Evolutionary conservation across 2,113 vertebrate genomes (phyloP).

Genomic region (Fukomys damarensis): DNA sequence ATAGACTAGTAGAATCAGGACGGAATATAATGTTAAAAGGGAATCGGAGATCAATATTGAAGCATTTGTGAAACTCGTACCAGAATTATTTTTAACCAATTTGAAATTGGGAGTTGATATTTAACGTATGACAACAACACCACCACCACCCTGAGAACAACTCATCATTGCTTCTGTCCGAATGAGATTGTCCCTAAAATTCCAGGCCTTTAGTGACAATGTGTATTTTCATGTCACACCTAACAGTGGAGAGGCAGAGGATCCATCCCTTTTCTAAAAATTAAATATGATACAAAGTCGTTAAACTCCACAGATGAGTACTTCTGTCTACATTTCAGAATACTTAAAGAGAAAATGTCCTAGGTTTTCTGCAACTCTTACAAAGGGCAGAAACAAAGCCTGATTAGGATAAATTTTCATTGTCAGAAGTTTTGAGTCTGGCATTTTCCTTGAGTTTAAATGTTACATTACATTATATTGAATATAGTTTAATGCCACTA

Average conservation of each 20-base stretch:
- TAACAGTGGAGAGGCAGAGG: neutral
- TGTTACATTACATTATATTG: constrained; percentile 59
- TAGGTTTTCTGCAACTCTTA: neutral
- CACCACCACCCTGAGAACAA: neutral
- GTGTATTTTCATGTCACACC: neutral
- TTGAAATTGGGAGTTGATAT: neutral
- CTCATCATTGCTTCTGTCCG: neutral
- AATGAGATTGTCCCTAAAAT: neutral
- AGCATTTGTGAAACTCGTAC: neutral
- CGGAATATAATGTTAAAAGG: neutral
- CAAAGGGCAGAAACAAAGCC: constrained; percentile 37
- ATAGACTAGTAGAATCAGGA: neutral
- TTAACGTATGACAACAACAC: neutral
- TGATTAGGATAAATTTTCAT: constrained; percentile 55
- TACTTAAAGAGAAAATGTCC: neutral
- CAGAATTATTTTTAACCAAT: neutral
- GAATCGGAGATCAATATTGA: neutral
- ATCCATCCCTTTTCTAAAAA: neutral
- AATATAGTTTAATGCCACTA: constrained; percentile 59
- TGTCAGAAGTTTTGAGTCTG: constrained; percentile 53
- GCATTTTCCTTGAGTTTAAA: constrained; percentile 68
- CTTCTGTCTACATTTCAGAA: neutral
- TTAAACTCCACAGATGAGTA: neutral
- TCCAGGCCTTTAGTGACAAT: neutral
- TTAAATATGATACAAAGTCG: neutral